Base-by-base conservation (phyloP, 2,888 invertebrate genomes). In the Muschampia plurimacula region DNA sequence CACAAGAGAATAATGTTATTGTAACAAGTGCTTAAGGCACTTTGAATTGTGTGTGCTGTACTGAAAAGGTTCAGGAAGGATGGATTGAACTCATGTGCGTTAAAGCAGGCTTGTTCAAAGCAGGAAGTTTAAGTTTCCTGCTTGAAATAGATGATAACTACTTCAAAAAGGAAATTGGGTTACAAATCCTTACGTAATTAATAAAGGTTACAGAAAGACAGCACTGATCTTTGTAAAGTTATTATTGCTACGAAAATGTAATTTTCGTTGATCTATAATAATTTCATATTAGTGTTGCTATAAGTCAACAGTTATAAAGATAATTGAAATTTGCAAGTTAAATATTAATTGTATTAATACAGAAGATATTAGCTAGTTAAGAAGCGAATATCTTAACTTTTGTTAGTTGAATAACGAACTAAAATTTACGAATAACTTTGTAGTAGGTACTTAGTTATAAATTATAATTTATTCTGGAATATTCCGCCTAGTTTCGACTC, bases 351-450 rank as follows among this genome's bases (percentile, higher is more conserved):
- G 6, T 70, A 59, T 70, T 70, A 65, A 46, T 49, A 65, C 59
- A 22, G 70, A n/a, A 65, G 65, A 70, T 28, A 70, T 70, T 59
- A 57, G 55, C 55, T 55, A 15, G 22, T 12, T 7, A 49, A 65
- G 46, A 65, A 32, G 65, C 8, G 57, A 57, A 41, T 28, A 12
- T 57, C 59, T 49, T 22, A 69, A 63, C 52, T 63, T 69, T 52
- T 52, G 69, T 39, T 65, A 59, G 59, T 65, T 64, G 22, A 49
- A 59, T 63, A 70, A 64, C 65, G 44, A 70, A 55, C 64, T 55
- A 41, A 69, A 55, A 41, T 70, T 64, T 63, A 13, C 52, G 52
- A 55, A 55, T 64, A 64, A 64, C 69, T n/a, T n/a, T 36, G 39
- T 32, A 64, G 59, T 12, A 60, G 15, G 41, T 15, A 44, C 41